Percentiles rank a stretch among this genome's conserved stretches.
Conservation (phyloP, 2,888 invertebrate genomes). For the Coenonympha arcania region DNA sequence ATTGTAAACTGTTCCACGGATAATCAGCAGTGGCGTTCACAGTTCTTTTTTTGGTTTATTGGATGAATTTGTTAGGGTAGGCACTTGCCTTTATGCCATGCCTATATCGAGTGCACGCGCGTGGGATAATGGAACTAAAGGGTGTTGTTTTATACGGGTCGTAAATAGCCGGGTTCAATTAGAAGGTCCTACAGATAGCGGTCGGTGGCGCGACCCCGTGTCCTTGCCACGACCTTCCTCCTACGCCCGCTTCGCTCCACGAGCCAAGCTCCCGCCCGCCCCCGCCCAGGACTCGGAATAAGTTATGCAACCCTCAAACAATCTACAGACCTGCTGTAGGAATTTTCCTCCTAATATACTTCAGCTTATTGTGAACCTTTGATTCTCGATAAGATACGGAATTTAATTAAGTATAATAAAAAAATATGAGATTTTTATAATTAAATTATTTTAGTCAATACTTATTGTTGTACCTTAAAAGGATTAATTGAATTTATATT, state of each 20-base stretch:
- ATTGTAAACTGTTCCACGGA: too few relatives aligned
- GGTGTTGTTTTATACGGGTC: neutral
- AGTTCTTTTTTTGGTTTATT: too few relatives aligned
- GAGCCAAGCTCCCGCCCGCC: constrained; percentile 31
- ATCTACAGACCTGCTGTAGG: constrained; percentile 45
- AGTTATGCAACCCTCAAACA: constrained; percentile 51
- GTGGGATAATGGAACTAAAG: neutral
- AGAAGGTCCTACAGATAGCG: constrained; percentile 13
- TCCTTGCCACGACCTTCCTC: constrained; percentile 56
- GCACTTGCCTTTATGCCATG: too few relatives aligned
- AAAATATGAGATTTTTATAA: too few relatives aligned
- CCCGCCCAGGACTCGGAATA: constrained; percentile 45
- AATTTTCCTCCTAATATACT: constrained; percentile 40
- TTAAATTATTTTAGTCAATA: too few relatives aligned
- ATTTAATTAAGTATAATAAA: neutral
- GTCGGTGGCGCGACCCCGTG: constrained; percentile 41
- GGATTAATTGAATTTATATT: too few relatives aligned
- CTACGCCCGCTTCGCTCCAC: constrained; percentile 31
- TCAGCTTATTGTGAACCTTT: constrained; percentile 24
- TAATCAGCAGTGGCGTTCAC: too few relatives aligned
- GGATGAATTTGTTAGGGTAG: too few relatives aligned
- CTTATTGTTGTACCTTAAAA: too few relatives aligned
- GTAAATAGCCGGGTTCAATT: constrained; percentile 11
- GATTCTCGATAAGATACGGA: constrained; percentile 13
- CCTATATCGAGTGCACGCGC: too few relatives aligned